Conservation (phyloP, 1,140 invertebrate species). For the Portunus trituberculatus region DNA sequence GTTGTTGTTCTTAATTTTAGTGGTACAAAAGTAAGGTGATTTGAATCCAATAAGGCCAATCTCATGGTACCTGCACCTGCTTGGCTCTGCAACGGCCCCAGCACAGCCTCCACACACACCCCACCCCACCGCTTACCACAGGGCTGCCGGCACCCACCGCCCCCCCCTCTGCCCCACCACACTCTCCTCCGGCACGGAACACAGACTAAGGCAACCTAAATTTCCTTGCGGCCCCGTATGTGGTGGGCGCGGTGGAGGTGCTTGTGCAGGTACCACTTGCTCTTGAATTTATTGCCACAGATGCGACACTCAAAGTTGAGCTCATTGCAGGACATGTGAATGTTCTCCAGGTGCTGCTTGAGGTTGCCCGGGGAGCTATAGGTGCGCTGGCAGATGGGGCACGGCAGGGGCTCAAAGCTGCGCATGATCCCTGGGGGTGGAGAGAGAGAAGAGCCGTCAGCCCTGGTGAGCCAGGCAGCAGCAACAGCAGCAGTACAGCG, state of each 20-base stretch:
- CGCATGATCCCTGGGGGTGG: slow-evolving; percentile 78
- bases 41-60: not conserved
- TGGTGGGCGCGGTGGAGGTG: slow-evolving; percentile 78
- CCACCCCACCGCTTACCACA: not conserved
- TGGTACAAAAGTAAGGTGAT: too few relatives aligned
- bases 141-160: not conserved
- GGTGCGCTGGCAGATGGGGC: slow-evolving; percentile 78
- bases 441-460: slow-evolving; percentile 78
- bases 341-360: slow-evolving; percentile 78
- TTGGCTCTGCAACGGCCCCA: not conserved
- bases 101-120: not conserved
- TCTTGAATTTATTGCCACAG: slow-evolving; percentile 78
- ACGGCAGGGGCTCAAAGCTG: slow-evolving; percentile 78
- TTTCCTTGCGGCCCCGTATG: slow-evolving; percentile 77
- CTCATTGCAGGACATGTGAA: slow-evolving; percentile 77
- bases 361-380: slow-evolving; percentile 78
- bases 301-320: slow-evolving; percentile 78
- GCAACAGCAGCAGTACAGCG: slow-evolving; percentile 73
- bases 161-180: not conserved
- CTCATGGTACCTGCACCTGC: not conserved
- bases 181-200: not conserved
- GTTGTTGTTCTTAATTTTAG: not conserved
- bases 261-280: slow-evolving; percentile 78
- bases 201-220: slow-evolving; percentile 56
- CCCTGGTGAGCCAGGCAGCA: slow-evolving; percentile 75